Conservation (phyloP, 2,113 vertebrate genomes). For the Spermophilus dauricus region DNA sequence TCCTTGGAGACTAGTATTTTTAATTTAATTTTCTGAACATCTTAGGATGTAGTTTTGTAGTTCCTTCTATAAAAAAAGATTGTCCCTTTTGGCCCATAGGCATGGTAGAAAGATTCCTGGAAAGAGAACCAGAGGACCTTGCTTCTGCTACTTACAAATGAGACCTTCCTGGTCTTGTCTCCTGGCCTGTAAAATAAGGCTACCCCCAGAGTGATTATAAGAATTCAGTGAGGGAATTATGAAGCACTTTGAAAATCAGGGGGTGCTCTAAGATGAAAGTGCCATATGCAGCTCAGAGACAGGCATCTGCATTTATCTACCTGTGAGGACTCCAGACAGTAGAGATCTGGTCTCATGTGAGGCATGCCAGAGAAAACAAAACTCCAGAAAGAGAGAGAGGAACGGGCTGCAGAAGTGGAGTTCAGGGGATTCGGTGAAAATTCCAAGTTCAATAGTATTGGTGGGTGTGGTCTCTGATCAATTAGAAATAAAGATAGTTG, state of each 20-base stretch:
- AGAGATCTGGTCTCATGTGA: neutral
- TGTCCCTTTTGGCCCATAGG: neutral
- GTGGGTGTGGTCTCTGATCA: neutral
- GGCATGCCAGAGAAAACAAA: neutral
- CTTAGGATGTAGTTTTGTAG: neutral
- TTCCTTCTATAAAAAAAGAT: neutral
- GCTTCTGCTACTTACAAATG: neutral
- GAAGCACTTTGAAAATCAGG: neutral
- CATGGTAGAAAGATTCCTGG: neutral
- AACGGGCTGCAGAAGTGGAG: neutral
- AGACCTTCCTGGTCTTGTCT: neutral
- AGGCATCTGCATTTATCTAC: too few species aligned
- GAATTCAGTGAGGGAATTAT: neutral
- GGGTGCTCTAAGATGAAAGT: neutral
- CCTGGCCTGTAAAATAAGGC: neutral
- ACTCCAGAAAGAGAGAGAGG: neutral
- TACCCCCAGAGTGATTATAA: neutral
- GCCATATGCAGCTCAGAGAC: too few species aligned
- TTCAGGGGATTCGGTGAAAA: too few species aligned
- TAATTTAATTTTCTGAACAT: neutral
- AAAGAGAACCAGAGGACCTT: neutral
- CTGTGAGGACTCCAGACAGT: neutral
- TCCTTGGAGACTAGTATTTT: neutral
- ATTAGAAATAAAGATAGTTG: neutral
- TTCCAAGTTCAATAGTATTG: fast-evolving